Evolutionary conservation across 1,140 invertebrate species (phyloP).

Genomic region (Copidosoma floridanum): DNA sequence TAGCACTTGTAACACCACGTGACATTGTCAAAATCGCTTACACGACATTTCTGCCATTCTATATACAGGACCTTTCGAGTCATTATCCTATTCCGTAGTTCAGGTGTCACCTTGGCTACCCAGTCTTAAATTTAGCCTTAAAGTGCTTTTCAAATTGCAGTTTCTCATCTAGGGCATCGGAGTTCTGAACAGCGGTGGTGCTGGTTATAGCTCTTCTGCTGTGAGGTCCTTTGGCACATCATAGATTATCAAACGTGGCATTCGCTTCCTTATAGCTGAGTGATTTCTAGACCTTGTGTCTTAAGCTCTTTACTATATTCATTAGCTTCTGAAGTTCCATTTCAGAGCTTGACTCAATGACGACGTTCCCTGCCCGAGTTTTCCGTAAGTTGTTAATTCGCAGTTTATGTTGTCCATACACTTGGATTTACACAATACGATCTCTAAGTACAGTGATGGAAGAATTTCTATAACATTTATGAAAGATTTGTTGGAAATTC

Average conservation of each 20-base stretch:
- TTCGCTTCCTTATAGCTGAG: neutral
- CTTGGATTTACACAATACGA: too few relatives aligned
- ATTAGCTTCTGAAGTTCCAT: too few relatives aligned
- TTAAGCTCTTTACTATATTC: too few relatives aligned
- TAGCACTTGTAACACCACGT: conserved; percentile 34
- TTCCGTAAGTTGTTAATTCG: too few relatives aligned
- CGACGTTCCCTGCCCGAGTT: too few relatives aligned
- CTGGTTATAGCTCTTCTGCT: neutral
- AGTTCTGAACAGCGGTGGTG: neutral
- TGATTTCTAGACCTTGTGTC: neutral
- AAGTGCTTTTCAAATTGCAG: neutral
- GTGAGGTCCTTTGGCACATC: conserved; percentile 8
- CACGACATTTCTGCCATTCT: conserved; percentile 9
- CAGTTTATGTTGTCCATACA: too few relatives aligned
- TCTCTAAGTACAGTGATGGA: too few relatives aligned
- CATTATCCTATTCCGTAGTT: neutral
- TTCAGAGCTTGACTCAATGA: too few relatives aligned
- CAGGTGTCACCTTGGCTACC: conserved; percentile 6
- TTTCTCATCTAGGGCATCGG: too few relatives aligned
- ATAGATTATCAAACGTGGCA: conserved; percentile 14
- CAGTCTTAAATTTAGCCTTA: conserved; percentile 10
- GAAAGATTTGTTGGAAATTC: too few relatives aligned
- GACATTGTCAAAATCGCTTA: conserved; percentile 11
- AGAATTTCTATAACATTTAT: too few relatives aligned
- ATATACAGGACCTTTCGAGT: conserved; percentile 9